These are phyloP conservation scores for Crotalus helleri DNA, from an alignment of 2,113 vertebrate genomes.

Conservation along the genomic window DNA sequence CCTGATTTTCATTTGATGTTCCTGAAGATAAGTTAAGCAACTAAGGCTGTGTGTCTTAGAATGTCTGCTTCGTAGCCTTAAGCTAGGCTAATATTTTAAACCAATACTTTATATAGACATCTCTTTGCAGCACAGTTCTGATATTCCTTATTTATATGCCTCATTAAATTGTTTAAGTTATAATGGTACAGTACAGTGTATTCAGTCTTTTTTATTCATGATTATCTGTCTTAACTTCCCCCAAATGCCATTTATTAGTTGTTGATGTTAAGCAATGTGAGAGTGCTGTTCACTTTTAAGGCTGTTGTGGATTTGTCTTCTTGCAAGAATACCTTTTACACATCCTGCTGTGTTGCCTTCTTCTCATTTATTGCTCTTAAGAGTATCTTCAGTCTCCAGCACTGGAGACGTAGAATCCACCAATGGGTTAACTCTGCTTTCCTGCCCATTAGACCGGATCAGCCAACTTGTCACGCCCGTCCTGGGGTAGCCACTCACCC, in stretches of 20 bases:
- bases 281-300: constrained; percentile 1
- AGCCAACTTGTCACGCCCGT: too few species aligned
- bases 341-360: background rate
- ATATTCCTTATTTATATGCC: background rate
- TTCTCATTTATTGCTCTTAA: background rate
- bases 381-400: background rate
- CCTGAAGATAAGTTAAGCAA: background rate
- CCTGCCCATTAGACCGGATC: too few species aligned
- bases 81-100: background rate
- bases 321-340: background rate
- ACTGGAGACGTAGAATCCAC: too few species aligned
- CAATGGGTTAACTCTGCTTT: too few species aligned
- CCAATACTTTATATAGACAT: background rate
- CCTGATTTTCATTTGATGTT: background rate
- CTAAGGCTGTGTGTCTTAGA: background rate
- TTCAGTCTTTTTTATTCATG: background rate
- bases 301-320: background rate
- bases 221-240: background rate
- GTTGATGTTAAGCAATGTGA: constrained; percentile 2
- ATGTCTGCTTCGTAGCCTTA: background rate
- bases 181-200: background rate
- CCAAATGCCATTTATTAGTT: background rate
- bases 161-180: background rate
- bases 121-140: background rate
- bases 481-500: too few species aligned